Evolutionary conservation across 2,113 vertebrate genomes (phyloP).

Genomic region (Callospermophilus lateralis): DNA sequence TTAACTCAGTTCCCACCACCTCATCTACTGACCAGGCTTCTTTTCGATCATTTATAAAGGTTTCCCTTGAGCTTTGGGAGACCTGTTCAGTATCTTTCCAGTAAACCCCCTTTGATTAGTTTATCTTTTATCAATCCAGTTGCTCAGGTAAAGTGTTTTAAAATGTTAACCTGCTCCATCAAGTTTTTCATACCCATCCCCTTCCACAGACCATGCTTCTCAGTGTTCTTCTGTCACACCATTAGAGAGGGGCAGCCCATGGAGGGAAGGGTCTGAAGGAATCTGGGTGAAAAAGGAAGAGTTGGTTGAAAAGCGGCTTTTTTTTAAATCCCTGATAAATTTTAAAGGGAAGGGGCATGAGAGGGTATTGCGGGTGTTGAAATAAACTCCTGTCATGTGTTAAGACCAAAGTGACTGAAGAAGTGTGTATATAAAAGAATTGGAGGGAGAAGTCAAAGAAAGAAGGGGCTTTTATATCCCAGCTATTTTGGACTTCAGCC

Average conservation of each 20-base stretch:
- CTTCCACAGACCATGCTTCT: not conserved
- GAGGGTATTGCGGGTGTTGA: not conserved
- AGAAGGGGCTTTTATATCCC: not conserved
- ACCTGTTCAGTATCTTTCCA: not conserved
- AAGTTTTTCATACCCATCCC: not conserved
- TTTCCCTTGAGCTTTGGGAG: not conserved
- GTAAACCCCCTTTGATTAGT: not conserved
- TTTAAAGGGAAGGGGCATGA: not conserved
- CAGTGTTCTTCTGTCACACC: not conserved
- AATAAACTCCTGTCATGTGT: not conserved
- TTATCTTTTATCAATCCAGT: not conserved
- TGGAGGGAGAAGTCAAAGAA: not conserved
- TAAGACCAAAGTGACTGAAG: not conserved
- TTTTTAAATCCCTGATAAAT: not conserved
- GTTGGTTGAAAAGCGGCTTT: not conserved
- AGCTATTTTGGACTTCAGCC: not conserved
- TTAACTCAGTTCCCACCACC: not conserved
- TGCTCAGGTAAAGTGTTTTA: not conserved
- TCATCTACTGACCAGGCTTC: not conserved
- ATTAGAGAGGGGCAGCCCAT: not conserved
- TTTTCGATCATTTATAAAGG: slow-evolving; percentile 8
- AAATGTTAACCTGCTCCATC: not conserved
- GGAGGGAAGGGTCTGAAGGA: not conserved
- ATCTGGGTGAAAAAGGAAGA: not conserved
- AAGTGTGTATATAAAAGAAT: not conserved